Percentiles rank a stretch among this genome's conserved stretches.
Conservation (phyloP, 2,113 vertebrate species). For the Ibidorhyncha struthersii region DNA sequence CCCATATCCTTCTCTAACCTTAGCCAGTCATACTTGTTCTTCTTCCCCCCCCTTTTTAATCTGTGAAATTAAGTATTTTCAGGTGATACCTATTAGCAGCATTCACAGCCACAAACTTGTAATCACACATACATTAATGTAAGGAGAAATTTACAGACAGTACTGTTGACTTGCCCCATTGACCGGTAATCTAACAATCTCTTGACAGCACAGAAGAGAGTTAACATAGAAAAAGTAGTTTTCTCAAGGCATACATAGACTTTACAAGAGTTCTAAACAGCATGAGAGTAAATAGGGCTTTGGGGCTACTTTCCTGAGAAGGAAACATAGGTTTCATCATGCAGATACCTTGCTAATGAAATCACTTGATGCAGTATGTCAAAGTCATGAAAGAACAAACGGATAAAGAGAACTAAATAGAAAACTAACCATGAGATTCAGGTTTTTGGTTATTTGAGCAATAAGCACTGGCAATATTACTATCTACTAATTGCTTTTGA, state of each 20-base stretch:
- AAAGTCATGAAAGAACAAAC: background rate
- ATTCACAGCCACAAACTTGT: background rate
- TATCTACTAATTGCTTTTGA: background rate
- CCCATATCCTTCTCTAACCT: background rate
- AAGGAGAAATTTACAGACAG: background rate
- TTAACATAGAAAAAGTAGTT: background rate
- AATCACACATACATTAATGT: background rate
- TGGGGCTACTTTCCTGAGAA: background rate
- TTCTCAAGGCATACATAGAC: background rate
- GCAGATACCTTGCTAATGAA: background rate
- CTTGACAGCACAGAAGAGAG: background rate
- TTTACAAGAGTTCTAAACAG: background rate
- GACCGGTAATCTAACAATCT: background rate
- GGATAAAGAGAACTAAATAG: background rate
- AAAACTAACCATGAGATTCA: background rate
- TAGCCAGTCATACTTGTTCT: accelerated
- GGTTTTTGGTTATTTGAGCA: background rate
- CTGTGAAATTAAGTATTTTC: background rate
- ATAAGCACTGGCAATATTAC: background rate
- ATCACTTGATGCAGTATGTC: background rate
- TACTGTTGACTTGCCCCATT: background rate
- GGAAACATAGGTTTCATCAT: background rate
- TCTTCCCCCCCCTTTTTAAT: background rate
- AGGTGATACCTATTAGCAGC: background rate
- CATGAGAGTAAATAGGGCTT: background rate